These are phyloP conservation scores for human DNA, from an alignment of 2,113 vertebrate genomes.

Conservation along the genomic window GRCh38 chr7:89306501-89307000, in stretches of 20 bases:
- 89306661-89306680: not conserved
- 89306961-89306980: not conserved
- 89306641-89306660: not conserved
- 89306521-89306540: not conserved
- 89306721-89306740: not conserved
- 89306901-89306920: not conserved
- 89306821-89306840: not conserved
- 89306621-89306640: not conserved
- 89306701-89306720: not conserved
- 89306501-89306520: not conserved
- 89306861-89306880: not conserved
- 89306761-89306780: not conserved
- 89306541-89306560: not conserved
- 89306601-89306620: not conserved
- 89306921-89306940: not conserved
- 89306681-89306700: not conserved
- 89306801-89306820: not conserved
- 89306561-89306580: not conserved
- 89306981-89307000: not conserved
- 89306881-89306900: not conserved
- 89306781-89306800: not conserved
- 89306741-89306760: not conserved
- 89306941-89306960: not conserved
- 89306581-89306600: not conserved
- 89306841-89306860: not conserved